A percentile compares a stretch with the other conserved stretches of the same genome.
Conservation (phyloP, 2,888 invertebrate genomes). For the Archips xylosteana region DNA sequence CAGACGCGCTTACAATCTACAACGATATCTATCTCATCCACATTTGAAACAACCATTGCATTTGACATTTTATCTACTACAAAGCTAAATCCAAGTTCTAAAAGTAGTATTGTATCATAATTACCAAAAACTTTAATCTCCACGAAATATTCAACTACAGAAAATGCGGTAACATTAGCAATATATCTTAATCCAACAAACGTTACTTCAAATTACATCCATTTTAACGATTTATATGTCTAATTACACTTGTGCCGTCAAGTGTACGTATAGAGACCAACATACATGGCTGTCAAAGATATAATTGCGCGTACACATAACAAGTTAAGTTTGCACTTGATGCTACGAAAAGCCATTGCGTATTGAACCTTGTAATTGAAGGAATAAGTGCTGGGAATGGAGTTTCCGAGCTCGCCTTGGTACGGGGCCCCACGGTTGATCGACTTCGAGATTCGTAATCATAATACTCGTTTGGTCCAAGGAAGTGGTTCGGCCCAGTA, state of each 20-base stretch:
- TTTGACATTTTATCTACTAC: not conserved
- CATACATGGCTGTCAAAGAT: constrained; percentile 78
- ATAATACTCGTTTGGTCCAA: constrained; percentile 69
- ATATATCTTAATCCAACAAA: constrained; percentile 6
- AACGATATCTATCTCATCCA: constrained; percentile 30
- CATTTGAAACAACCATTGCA: not conserved
- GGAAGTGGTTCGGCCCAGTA: constrained; percentile 68
- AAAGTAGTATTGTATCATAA: not conserved
- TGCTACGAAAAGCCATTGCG: constrained; percentile 42
- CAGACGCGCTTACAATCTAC: constrained; percentile 55
- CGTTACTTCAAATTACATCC: constrained; percentile 22
- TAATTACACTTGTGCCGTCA: constrained; percentile 60
- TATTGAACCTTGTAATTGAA: constrained; percentile 51
- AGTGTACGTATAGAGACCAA: constrained; percentile 64
- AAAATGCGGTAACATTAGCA: not conserved
- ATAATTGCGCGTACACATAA: constrained; percentile 79
- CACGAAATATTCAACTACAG: not conserved
- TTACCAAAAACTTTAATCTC: not conserved
- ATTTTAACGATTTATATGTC: constrained; percentile 25
- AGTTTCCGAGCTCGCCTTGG: constrained; percentile 44
- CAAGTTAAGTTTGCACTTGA: constrained; percentile 61
- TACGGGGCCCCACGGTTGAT: constrained; percentile 75
- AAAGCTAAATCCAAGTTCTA: not conserved
- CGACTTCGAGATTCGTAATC: constrained; percentile 76
- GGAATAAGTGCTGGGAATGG: constrained; percentile 47